A percentile compares a stretch with the other conserved stretches of the same genome.
These are phyloP conservation scores for Ethmia dodecea DNA, from an alignment of 2,888 invertebrate genomes.

Conservation along the genomic window DNA sequence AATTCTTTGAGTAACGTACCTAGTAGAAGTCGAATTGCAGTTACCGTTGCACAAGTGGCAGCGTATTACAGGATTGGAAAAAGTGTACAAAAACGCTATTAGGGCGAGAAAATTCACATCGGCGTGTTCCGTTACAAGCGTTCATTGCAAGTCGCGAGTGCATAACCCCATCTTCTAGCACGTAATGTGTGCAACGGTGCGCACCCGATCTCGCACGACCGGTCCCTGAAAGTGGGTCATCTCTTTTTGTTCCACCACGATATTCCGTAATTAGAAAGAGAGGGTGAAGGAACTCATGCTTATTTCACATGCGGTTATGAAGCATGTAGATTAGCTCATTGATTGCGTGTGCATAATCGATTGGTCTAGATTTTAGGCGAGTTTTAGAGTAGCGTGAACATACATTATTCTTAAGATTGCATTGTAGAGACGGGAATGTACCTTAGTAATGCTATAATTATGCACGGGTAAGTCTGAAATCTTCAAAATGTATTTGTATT, in stretches of 20 bases:
- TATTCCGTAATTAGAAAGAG: constrained; percentile 74
- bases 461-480: no score
- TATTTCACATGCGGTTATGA: constrained; percentile 15
- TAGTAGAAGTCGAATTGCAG: constrained; percentile 30
- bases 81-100: constrained; percentile 63
- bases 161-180: constrained; percentile 58
- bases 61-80: constrained; percentile 57
- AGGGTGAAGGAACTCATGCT: constrained; percentile 21
- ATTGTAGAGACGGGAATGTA: no score
- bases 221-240: constrained; percentile 73
- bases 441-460: no score
- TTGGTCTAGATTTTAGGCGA: no score
- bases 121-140: constrained; percentile 62
- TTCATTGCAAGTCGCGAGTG: constrained; percentile 48
- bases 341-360: constrained; percentile 9
- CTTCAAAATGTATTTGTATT: not conserved
- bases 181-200: constrained; percentile 74
- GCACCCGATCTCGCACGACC: constrained; percentile 73
- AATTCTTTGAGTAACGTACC: no score
- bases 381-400: no score
- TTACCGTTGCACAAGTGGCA: constrained; percentile 54
- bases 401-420: no score
- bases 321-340: constrained; percentile 11
- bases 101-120: constrained; percentile 76
- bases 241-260: constrained; percentile 75